Evolutionary conservation across 2,888 invertebrate genomes (phyloP).

Genomic region (Cyclophora punctaria): DNA sequence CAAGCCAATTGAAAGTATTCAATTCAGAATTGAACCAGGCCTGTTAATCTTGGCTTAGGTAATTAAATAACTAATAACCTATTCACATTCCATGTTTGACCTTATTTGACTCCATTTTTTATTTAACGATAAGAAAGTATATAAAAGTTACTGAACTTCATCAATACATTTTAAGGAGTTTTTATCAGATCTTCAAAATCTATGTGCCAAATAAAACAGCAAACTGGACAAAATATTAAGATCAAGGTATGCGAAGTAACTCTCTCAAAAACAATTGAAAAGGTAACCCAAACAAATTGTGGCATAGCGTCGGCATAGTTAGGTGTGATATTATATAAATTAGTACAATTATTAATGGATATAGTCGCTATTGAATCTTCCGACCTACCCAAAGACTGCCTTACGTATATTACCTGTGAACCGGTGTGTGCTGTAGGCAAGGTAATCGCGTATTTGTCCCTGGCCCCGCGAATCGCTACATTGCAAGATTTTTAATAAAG

Average conservation of each 20-base stretch:
- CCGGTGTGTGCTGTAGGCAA: slow-evolving; percentile 59
- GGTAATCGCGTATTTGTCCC: slow-evolving; percentile 39
- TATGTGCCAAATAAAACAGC: too few relatives aligned
- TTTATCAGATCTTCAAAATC: too few relatives aligned
- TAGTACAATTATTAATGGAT: slow-evolving; percentile 45
- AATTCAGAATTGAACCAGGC: too few relatives aligned
- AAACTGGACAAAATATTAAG: neutral
- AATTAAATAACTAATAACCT: too few relatives aligned
- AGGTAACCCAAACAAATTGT: slow-evolving; percentile 26
- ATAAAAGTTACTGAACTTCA: too few relatives aligned
- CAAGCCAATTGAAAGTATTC: too few relatives aligned
- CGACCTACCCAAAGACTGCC: slow-evolving; percentile 77
- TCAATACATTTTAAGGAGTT: too few relatives aligned
- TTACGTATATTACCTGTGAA: slow-evolving; percentile 61
- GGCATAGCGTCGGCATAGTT: slow-evolving; percentile 44
- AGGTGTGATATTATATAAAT: slow-evolving; percentile 41
- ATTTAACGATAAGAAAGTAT: too few relatives aligned
- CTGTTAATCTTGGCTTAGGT: too few relatives aligned
- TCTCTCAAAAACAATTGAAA: slow-evolving; percentile 2
- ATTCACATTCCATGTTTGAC: too few relatives aligned
- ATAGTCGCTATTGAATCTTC: slow-evolving; percentile 71
- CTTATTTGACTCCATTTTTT: too few relatives aligned
- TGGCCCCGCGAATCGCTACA: slow-evolving; percentile 49
- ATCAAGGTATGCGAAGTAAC: neutral
- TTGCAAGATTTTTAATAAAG: slow-evolving; percentile 40